phyloP scores from a whole-genome alignment of 2,113 vertebrate species.

The Ahaetulla prasina region DNA sequence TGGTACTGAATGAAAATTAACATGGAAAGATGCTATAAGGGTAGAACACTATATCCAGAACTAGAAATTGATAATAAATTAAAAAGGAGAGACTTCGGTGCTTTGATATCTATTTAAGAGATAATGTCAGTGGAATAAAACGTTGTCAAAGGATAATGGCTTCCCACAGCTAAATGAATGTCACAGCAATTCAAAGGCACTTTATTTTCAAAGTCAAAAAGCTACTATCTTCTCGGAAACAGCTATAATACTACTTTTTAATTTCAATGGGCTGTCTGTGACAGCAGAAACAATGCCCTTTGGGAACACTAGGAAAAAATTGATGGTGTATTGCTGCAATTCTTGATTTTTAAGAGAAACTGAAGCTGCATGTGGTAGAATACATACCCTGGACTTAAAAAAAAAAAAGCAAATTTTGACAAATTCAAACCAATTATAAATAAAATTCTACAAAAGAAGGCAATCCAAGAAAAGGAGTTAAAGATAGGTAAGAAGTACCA shows the following conservation, averaged over 20 bases:
- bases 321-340: neutral
- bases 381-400: neutral
- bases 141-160: neutral
- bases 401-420: neutral
- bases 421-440: neutral
- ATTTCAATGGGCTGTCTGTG: neutral
- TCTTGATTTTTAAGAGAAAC: neutral
- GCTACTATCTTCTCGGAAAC: neutral
- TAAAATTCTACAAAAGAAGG: neutral
- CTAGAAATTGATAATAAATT: constrained; percentile 38
- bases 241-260: constrained; percentile 7
- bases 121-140: constrained; percentile 20
- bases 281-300: neutral
- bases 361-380: neutral
- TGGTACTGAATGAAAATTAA: neutral
- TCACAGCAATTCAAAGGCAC: neutral
- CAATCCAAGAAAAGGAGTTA: neutral
- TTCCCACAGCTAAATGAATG: constrained; percentile 36
- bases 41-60: neutral
- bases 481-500: neutral
- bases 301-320: neutral
- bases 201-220: constrained; percentile 29
- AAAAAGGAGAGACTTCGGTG: constrained; percentile 10
- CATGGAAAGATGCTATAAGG: constrained; percentile 12
- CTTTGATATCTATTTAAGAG: constrained; percentile 38